phyloP scores from a whole-genome alignment of 2,888 invertebrate species.

The Masnerella sp. region DNA sequence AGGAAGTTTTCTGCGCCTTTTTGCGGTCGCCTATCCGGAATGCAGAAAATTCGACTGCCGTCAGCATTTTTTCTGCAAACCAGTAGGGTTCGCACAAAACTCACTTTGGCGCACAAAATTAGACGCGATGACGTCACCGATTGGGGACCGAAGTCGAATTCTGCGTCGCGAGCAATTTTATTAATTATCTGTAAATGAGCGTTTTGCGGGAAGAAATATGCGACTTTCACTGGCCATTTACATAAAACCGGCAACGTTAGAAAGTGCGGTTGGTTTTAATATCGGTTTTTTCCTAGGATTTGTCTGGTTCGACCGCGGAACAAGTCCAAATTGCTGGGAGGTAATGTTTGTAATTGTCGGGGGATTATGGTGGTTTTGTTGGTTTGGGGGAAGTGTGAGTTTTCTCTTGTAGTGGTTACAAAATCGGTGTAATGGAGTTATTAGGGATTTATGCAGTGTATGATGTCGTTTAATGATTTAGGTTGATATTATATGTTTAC shows the following conservation, averaged over 20 bases:
- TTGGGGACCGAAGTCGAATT: too few species aligned
- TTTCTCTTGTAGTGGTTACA: too few species aligned
- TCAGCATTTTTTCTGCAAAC: neutral
- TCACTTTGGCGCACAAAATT: neutral
- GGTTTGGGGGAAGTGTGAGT: too few species aligned
- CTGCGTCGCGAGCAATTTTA: too few species aligned
- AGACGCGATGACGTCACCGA: neutral
- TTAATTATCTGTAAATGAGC: neutral
- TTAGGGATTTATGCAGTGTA: too few species aligned
- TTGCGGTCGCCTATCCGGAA: neutral
- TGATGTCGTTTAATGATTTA: too few species aligned
- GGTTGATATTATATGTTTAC: too few species aligned
- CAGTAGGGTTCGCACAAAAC: neutral
- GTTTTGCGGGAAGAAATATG: neutral
- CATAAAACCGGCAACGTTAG: conserved; percentile 24
- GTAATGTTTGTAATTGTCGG: too few species aligned
- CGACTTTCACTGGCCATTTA: conserved; percentile 33
- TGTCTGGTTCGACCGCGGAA: too few species aligned
- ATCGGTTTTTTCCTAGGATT: neutral
- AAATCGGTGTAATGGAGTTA: too few species aligned
- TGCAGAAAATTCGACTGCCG: neutral
- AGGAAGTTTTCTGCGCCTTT: conserved; percentile 16
- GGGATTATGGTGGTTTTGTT: too few species aligned
- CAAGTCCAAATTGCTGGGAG: too few species aligned
- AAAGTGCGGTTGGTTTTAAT: conserved; percentile 23